These are phyloP conservation scores for Timema cristinae DNA, from an alignment of 2,888 invertebrate genomes.

Conservation along the genomic window DNA sequence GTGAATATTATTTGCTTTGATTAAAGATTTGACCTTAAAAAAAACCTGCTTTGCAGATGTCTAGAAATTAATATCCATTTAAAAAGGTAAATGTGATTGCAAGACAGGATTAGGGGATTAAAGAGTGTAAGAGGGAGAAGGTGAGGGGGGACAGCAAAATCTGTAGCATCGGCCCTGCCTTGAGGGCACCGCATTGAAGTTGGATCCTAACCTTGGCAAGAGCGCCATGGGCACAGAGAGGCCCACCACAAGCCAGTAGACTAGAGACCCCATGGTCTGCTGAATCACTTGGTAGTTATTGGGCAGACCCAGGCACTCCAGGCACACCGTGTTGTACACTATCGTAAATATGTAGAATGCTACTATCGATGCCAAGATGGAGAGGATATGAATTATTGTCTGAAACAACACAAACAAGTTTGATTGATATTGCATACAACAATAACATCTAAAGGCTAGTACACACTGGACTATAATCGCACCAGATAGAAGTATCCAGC, in stretches of 20 bases:
- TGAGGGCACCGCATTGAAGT: neutral
- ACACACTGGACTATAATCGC: too few species aligned
- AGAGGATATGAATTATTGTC: slow-evolving; percentile 80
- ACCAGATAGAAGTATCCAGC: too few species aligned
- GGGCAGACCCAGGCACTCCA: slow-evolving; percentile 76
- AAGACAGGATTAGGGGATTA: too few species aligned
- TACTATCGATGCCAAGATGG: slow-evolving; percentile 72
- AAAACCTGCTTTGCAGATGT: too few species aligned
- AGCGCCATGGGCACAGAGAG: slow-evolving; percentile 74
- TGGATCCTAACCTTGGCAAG: slow-evolving; percentile 66
- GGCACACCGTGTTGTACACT: slow-evolving; percentile 76
- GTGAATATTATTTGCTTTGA: too few species aligned
- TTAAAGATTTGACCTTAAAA: too few species aligned
- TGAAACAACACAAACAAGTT: slow-evolving; percentile 46
- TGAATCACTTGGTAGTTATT: slow-evolving; percentile 87
- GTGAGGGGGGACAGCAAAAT: neutral
- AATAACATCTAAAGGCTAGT: too few species aligned
- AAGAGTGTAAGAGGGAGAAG: neutral
- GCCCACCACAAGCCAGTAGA: slow-evolving; percentile 78
- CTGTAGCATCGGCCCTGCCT: too few species aligned
- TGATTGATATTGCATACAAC: too few species aligned
- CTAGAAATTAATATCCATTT: too few species aligned
- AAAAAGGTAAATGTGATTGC: too few species aligned
- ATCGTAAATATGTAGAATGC: slow-evolving; percentile 81
- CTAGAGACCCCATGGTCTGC: slow-evolving; percentile 64